Evolutionary conservation across 2,888 invertebrate genomes (phyloP), one percentile per base, ranked within the genome.

Genomic region (Tridacna gigas): DNA sequence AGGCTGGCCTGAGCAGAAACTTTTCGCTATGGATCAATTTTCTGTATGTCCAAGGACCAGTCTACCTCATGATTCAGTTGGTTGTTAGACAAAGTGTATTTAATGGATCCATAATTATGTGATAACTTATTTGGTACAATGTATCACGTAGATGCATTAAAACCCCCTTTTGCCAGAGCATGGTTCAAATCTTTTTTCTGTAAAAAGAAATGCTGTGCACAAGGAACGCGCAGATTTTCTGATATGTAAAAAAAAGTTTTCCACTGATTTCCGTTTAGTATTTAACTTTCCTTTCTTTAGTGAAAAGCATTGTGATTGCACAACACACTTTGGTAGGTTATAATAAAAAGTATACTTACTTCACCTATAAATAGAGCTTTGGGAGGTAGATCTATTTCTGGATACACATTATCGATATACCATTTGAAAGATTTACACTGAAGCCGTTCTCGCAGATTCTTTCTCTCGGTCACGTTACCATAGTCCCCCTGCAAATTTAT

Each of bases 391-490:
- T 80, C 69, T 45, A 89, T 79, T 2, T 79, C 79, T 61, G 91
- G 91, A 48, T 82, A 89, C 0, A 93, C 88, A 25, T 91, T 91
- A 22, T 89, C 85, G 20, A 92, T 66, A 73, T 89, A 93, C 93
- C 93, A 93, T 5, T 89, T 85, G 83, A 93, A 92, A 12, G 84
- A 81, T 45, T 91, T 82, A 74, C 93, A 93, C 2, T 90, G 61
- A 12, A 92, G 83, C 11, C 80, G 80, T 69, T 89, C 75, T 11
- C 92, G 78, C n/a, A 93, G 78, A 13, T 84, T 79, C 69, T 89
- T 90, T 66, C 93, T 83, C 15, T 88, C 88, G 0, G 91, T 86
- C 13, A 93, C 90, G 61, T 93, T 90, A 1, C 93, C 95, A 48
- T 83, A 89, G 26, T 89, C 83, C 25, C 88, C 89, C 90, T 90